Evolutionary conservation across 1,140 invertebrate genomes (phyloP).

Genomic region (Meteorus sp.): DNA sequence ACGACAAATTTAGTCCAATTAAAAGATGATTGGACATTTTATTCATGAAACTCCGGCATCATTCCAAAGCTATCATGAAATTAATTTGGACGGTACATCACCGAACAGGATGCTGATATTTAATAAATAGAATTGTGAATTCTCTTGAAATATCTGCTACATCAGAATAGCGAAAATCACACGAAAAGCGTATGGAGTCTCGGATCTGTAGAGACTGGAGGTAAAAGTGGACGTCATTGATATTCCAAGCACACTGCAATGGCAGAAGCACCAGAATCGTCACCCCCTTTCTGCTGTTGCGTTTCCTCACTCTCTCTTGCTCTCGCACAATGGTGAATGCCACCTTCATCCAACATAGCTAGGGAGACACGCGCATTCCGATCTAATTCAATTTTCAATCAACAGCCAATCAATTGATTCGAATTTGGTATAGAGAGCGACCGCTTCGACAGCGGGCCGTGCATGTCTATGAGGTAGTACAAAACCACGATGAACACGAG

Average conservation of each 20-base stretch:
- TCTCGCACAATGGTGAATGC: neutral
- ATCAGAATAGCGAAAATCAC: conserved; percentile 17
- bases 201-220: neutral
- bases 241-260: conserved; percentile 49
- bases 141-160: neutral
- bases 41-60: no score
- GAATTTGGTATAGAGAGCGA: conserved; percentile 60
- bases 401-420: conserved; percentile 65
- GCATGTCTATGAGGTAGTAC: conserved; percentile 51
- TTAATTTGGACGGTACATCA: no score
- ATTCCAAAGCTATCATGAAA: no score
- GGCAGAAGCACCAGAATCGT: conserved; percentile 38
- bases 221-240: conserved; percentile 48
- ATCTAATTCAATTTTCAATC: conserved; percentile 65
- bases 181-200: conserved; percentile 6
- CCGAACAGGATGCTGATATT: no score
- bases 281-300: conserved; percentile 16
- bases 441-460: conserved; percentile 42
- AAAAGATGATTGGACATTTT: no score
- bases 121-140: neutral
- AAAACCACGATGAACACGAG: no score
- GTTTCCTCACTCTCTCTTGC: conserved; percentile 6
- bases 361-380: conserved; percentile 57
- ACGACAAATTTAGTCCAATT: no score
- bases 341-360: neutral